Evolutionary conservation across 2,797 vertebrate genomes (phyloP), one percentile per base, ranked within the genome.

Genomic region (Mus spretus): DNA sequence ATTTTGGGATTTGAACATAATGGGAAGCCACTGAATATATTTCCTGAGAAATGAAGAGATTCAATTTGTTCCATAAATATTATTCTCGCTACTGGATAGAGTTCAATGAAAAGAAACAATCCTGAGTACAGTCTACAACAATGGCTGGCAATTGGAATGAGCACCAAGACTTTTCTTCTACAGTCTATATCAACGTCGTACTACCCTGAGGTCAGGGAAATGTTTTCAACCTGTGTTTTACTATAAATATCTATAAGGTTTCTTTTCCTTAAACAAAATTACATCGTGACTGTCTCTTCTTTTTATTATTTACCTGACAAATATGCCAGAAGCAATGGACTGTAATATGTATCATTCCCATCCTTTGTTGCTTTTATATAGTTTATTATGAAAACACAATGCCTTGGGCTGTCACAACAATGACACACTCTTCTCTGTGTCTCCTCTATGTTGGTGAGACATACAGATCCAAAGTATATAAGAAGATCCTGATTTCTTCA

Each of bases 281-380:
- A 79, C 17, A 67, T 17, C 20, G 15, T 86, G 34, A 89, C 67
- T 34, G 13, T 55, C n/a, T 94, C 80, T 95, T 24, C 55, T 78
- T 92, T 94, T 95, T 81, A 75, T 70, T 93, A 37, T 37, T 57
- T 93, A 84, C 40, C 31, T 82, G 67, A 77, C 15, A 74, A 63
- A 50, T 83, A 84, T 78, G 2, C 28, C 40, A 80, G 70, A 94
- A 95, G 19, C 34, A 79, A 31, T 20, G 19, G 44, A 75, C 10
- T 79, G 87, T 70, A 75, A 59, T 74, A 50, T 89, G 11, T 81
- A 72, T 84, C 17, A 81, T 92, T 63, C 28, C 70, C 11, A 61
- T 82, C 47, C 70, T 37, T 10, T 95, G 20, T 47, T 86, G 28
- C 6, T 85, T 93, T 79, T 82, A 47, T 50, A 53, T 6, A 26